Conservation (phyloP, 2,113 vertebrate genomes). For the Malurus melanocephalus region DNA sequence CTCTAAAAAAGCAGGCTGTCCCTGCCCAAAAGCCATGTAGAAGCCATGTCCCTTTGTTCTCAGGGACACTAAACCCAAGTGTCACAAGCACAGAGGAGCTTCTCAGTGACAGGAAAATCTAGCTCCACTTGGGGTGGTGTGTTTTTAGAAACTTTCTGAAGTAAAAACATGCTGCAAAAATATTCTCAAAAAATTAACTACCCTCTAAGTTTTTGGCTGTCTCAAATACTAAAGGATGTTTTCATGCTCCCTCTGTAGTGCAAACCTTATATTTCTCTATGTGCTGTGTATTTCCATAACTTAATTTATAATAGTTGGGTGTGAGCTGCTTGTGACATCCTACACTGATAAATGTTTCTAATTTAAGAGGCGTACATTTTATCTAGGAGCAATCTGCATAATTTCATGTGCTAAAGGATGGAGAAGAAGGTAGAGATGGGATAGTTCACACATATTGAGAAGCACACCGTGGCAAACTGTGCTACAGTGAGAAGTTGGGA, state of each 20-base stretch:
- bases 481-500: background rate
- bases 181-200: background rate
- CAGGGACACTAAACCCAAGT: background rate
- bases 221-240: background rate
- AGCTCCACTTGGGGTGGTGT: accelerated
- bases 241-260: background rate
- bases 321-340: background rate
- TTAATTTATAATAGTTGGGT: background rate
- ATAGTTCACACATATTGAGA: background rate
- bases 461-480: background rate
- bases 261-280: background rate
- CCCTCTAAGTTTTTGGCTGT: background rate
- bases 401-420: background rate
- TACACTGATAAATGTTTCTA: background rate
- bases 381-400: background rate
- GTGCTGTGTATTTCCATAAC: background rate
- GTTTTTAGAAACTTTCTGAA: background rate
- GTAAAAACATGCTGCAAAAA: background rate
- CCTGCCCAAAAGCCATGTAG: background rate
- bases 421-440: background rate
- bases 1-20: background rate
- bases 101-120: background rate
- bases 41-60: accelerated
- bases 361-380: background rate
- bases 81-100: background rate